These are phyloP conservation scores for Glossophaga mutica DNA, from an alignment of 2,797 vertebrate species.

Conservation along the genomic window DNA sequence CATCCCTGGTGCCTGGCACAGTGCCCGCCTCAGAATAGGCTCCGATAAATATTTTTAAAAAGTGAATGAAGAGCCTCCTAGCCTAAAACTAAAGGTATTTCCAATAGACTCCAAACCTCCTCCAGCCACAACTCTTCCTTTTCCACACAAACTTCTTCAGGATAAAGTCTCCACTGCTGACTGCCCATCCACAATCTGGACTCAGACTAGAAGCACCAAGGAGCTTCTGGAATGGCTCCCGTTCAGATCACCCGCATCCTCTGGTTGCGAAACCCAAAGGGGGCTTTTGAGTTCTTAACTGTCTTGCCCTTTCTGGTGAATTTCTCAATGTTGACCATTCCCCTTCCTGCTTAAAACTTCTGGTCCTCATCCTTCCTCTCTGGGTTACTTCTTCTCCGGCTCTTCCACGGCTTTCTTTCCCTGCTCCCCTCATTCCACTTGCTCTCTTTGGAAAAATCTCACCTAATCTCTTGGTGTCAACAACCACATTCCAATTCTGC, in stretches of 20 bases:
- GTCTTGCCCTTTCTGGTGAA: neutral
- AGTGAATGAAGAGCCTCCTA: neutral
- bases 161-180: neutral
- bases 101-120: neutral
- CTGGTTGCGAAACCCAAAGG: neutral
- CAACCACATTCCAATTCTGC: neutral
- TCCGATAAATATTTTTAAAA: neutral
- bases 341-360: neutral
- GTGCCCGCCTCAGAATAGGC: neutral
- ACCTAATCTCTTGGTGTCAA: neutral
- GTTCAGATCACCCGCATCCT: neutral
- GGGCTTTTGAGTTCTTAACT: neutral
- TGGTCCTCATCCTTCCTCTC: neutral
- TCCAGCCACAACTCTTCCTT: neutral
- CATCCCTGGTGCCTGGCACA: neutral
- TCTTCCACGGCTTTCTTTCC: neutral
- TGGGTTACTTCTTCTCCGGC: neutral
- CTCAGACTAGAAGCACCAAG: neutral
- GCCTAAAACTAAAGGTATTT: neutral
- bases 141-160: neutral
- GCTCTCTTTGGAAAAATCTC: neutral
- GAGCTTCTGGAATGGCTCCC: neutral
- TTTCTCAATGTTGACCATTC: neutral
- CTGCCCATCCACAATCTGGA: neutral
- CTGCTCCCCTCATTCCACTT: neutral